Base-by-base conservation (phyloP, 2,797 vertebrate genomes). In the Epinephelus awoara region DNA sequence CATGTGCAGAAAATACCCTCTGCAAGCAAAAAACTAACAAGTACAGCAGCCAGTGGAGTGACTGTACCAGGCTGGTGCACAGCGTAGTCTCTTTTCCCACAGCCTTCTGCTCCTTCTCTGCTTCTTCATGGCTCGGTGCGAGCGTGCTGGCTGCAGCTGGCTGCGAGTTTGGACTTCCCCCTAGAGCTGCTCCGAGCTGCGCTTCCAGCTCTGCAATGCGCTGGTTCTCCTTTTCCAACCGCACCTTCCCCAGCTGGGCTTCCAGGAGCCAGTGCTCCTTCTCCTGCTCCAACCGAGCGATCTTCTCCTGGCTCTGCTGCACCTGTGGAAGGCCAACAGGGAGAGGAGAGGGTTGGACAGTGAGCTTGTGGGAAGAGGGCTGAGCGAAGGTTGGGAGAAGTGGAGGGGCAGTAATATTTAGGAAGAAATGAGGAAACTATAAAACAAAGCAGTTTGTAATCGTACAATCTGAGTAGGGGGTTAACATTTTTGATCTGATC, bases 241-340 rank as follows among this genome's bases (percentile, higher is more conserved):
- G 97, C 92, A 99, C 98, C 94, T 96, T 97, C 75, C 97, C 97
- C 79, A 99, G 92, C 86, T 99, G 98, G 49, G 98, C 97, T 93
- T 99, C 98, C 85, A 99, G 93, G 93, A 99, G 97, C 98, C 98
- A 99, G 89, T 99, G 98, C 72, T 99, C 98, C 89, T 99, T 99
- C 93, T 99, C 98, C 91, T 99, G 98, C 89, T 99, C 98, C 90
- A 99, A 94, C 75, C 97, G 97, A 55, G 96, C 94, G 55, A 99
- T 98, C 94, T 99, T 99, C 93, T 99, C 98, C 93, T 97, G 97
- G 93, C 97, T 99, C 92, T 99, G 98, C 79, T 97, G 97, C 77
- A 99, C 98, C 98, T 99, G 79, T 6, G 66, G 25, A 27, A 62
- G n/a, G 56, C 52, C 81, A 23, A 25, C 2, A 1, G 75, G 77